Conservation (phyloP, 2,888 invertebrate species). For the Idaea biselata region DNA sequence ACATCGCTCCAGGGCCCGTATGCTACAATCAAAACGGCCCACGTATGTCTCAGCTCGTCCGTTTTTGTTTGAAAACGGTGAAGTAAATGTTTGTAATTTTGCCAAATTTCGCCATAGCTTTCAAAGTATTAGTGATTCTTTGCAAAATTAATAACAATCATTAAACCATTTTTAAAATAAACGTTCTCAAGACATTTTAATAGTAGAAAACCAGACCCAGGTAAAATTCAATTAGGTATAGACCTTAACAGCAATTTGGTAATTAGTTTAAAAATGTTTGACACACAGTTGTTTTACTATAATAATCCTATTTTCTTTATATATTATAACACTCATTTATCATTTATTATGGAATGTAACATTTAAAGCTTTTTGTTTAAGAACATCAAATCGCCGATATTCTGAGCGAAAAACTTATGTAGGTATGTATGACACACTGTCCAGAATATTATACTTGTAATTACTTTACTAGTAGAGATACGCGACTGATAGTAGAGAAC, state of each 20-base stretch:
- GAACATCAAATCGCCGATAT: not conserved
- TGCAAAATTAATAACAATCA: too few species aligned
- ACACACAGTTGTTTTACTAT: not conserved
- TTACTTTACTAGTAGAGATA: not conserved
- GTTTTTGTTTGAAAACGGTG: too few species aligned
- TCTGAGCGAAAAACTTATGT: not conserved
- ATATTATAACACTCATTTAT: constrained; percentile 1
- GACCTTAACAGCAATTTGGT: too few species aligned
- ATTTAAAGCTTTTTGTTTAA: constrained; percentile 1
- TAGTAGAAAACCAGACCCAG: too few species aligned
- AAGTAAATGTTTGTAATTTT: too few species aligned
- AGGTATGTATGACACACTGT: not conserved
- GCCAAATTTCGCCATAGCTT: too few species aligned
- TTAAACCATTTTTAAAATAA: too few species aligned
- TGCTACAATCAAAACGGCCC: too few species aligned
- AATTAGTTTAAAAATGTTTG: not conserved
- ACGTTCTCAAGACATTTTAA: too few species aligned
- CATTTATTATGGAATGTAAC: not conserved
- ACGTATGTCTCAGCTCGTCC: too few species aligned
- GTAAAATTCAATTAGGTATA: too few species aligned
- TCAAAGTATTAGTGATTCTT: too few species aligned
- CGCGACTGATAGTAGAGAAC: not conserved
- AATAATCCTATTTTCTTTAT: not conserved
- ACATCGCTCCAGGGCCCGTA: not conserved
- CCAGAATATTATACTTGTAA: not conserved